Evolutionary conservation across 2,888 invertebrate species (phyloP).

Genomic region (Drosophila affinis): DNA sequence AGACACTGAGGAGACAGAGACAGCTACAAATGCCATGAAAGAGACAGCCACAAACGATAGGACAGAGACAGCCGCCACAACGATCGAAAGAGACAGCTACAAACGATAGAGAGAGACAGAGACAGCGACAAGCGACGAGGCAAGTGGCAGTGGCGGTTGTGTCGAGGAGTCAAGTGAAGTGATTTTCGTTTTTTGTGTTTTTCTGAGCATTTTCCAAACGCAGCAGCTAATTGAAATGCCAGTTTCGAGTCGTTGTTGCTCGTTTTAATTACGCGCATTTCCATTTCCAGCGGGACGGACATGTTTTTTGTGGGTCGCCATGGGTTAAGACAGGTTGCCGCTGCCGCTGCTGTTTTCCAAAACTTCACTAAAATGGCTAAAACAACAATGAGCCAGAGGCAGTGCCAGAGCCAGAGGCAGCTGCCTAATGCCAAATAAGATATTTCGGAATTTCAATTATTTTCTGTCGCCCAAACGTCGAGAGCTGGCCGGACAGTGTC

Average conservation of each 20-base stretch:
- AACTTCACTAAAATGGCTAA: slow-evolving; percentile 26
- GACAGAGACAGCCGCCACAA: no score
- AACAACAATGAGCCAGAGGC: slow-evolving; percentile 1
- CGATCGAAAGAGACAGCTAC: slow-evolving; percentile 2
- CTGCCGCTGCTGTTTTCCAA: slow-evolving; percentile 61
- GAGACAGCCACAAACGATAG: not conserved
- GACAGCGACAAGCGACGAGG: slow-evolving; percentile 11
- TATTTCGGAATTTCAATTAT: slow-evolving; percentile 71
- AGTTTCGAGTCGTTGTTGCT: slow-evolving; percentile 53
- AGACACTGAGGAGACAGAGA: not conserved
- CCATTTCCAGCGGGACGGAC: slow-evolving; percentile 53
- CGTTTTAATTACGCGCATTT: slow-evolving; percentile 70
- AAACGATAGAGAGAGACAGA: no score
- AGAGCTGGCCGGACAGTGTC: slow-evolving; percentile 3
- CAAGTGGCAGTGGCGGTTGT: not conserved
- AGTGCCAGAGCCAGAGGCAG: slow-evolving; percentile 2
- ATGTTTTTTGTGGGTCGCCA: slow-evolving; percentile 73
- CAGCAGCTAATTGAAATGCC: slow-evolving; percentile 76
- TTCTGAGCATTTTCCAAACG: slow-evolving; percentile 49
- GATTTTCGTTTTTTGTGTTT: slow-evolving; percentile 28
- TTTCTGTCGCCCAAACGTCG: slow-evolving; percentile 44
- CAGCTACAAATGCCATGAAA: slow-evolving; percentile 7
- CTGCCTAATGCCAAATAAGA: slow-evolving; percentile 68
- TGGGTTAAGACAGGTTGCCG: slow-evolving; percentile 73
- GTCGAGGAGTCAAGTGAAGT: slow-evolving; percentile 48